Conservation (phyloP, 2,113 vertebrate species). For the Lathamus discolor region DNA sequence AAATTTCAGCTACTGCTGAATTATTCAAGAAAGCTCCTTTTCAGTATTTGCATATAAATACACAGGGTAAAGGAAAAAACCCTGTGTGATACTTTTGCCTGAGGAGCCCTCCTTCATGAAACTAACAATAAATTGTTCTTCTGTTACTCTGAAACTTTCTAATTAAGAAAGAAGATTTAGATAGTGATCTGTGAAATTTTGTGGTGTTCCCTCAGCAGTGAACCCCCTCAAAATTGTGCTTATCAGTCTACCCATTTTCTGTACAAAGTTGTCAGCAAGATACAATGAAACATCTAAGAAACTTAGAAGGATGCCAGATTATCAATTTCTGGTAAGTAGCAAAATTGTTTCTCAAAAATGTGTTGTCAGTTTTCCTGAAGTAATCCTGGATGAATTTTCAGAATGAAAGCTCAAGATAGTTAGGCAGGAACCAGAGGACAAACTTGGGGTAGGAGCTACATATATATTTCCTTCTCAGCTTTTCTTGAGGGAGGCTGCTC, state of each 20-base stretch:
- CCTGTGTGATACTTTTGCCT: background rate
- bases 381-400: background rate
- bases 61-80: background rate
- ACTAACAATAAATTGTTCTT: background rate
- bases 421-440: background rate
- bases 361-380: background rate
- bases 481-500: background rate
- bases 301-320: background rate
- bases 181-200: background rate
- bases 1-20: background rate
- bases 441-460: background rate
- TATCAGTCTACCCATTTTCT: background rate
- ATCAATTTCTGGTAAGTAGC: background rate
- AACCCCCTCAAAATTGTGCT: background rate
- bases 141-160: background rate
- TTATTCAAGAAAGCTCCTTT: background rate
- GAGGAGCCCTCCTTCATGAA: background rate
- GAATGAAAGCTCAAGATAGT: background rate
- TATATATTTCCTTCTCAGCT: background rate
- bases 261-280: background rate
- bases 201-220: background rate
- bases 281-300: background rate
- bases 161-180: background rate
- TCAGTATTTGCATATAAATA: background rate
- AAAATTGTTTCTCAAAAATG: background rate